phyloP scores from a whole-genome alignment of 2,888 invertebrate genomes.

The Epistrophe eligans region DNA sequence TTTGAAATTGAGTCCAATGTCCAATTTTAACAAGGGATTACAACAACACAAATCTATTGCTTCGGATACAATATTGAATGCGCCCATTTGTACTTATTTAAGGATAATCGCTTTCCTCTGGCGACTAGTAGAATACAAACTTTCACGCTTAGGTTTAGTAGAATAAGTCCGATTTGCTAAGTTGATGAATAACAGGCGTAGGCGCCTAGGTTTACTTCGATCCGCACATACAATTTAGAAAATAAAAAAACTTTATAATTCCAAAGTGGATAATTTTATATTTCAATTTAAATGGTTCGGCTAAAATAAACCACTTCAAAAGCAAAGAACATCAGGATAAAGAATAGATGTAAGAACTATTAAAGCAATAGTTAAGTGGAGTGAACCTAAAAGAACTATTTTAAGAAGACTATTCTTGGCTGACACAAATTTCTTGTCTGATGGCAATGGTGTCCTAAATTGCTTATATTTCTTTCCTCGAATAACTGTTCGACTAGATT shows the following conservation, averaged over 20 bases:
- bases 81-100: too few relatives aligned
- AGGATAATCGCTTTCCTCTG: too few relatives aligned
- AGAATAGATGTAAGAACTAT: conserved; percentile 80
- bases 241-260: neutral
- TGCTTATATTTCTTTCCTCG: conserved; percentile 56
- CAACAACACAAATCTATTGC: too few relatives aligned
- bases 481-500: conserved; percentile 35
- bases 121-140: too few relatives aligned
- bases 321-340: conserved; percentile 80
- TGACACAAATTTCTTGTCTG: conserved; percentile 40
- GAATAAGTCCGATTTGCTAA: too few relatives aligned
- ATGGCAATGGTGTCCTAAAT: conserved; percentile 70
- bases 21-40: too few relatives aligned
- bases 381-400: conserved; percentile 78
- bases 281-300: neutral
- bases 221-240: too few relatives aligned
- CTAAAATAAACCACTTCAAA: neutral
- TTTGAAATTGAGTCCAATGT: too few relatives aligned
- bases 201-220: too few relatives aligned
- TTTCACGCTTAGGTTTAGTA: too few relatives aligned
- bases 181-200: too few relatives aligned
- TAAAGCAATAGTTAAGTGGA: conserved; percentile 80
- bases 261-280: neutral
- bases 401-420: conserved; percentile 78
- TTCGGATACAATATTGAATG: too few relatives aligned